Conservation (phyloP, 2,888 invertebrate species). For the Baronia brevicornis region DNA sequence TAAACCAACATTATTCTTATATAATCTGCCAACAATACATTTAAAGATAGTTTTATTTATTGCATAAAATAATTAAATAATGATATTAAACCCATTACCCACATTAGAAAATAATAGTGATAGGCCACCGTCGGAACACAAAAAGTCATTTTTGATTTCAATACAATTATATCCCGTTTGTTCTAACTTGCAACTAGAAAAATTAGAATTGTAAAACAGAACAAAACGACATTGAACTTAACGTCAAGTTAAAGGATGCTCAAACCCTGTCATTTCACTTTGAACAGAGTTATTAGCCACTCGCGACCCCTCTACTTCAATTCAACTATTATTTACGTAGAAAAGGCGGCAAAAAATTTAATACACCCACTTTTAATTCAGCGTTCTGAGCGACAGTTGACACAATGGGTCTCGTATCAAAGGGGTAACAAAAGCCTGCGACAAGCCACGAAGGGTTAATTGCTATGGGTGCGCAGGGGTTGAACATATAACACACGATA, state of each 20-base stretch:
- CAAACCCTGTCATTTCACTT: slow-evolving; percentile 52
- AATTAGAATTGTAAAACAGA: no score
- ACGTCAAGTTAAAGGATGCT: slow-evolving; percentile 35
- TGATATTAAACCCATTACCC: no score
- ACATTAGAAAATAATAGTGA: no score
- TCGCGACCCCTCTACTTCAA: slow-evolving; percentile 40
- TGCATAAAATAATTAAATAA: no score
- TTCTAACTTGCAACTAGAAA: no score
- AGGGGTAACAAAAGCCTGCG: slow-evolving; percentile 66
- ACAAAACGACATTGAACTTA: slow-evolving; percentile 24
- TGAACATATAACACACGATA: no score
- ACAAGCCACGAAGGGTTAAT: slow-evolving; percentile 66
- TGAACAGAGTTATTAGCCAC: slow-evolving; percentile 54
- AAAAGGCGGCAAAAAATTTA: slow-evolving; percentile 42
- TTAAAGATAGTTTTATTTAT: no score
- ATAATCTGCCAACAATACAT: no score
- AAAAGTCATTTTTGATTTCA: no score
- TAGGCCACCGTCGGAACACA: no score
- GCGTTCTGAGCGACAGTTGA: slow-evolving; percentile 63
- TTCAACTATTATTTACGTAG: slow-evolving; percentile 32
- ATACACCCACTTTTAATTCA: slow-evolving; percentile 70
- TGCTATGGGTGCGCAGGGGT: slow-evolving; percentile 50
- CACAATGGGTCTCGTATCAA: slow-evolving; percentile 56
- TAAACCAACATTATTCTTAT: no score
- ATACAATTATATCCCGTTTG: no score